These are phyloP conservation scores for Acanthochromis polyacanthus DNA, from an alignment of 2,113 vertebrate species.

Conservation along the genomic window DNA sequence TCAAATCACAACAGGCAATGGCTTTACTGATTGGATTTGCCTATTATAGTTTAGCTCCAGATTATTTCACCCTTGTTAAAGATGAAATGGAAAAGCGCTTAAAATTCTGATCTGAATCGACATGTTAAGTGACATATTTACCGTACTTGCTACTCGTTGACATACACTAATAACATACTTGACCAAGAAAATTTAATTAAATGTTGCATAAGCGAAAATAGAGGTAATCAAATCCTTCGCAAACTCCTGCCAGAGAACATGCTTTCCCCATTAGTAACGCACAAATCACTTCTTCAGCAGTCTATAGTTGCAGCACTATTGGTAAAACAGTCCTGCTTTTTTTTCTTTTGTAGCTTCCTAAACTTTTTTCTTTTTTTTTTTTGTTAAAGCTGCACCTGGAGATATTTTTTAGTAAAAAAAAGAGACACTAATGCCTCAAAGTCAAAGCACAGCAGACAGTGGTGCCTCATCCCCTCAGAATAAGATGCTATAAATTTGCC, in stretches of 20 bases:
- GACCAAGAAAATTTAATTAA: constrained; percentile 35
- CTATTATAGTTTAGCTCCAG: constrained; percentile 73
- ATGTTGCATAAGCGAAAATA: constrained; percentile 18
- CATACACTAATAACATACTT: constrained; percentile 36
- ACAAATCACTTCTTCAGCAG: constrained; percentile 16
- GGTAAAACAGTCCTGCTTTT: too few relatives aligned
- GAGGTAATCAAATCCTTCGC: constrained; percentile 2
- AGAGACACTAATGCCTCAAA: background rate
- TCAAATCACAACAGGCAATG: constrained; percentile 65
- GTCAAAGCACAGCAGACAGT: background rate
- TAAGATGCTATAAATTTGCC: constrained; percentile 20
- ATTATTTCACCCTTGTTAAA: constrained; percentile 74
- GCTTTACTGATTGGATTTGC: constrained; percentile 71
- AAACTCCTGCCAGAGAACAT: constrained; percentile 20
- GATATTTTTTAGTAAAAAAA: background rate
- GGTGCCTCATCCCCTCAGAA: background rate
- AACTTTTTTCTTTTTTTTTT: background rate
- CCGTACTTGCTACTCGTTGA: constrained; percentile 48
- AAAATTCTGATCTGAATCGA: constrained; percentile 58
- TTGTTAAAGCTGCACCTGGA: background rate
- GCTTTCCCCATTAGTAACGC: background rate
- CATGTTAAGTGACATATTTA: constrained; percentile 67
- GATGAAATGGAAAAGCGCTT: constrained; percentile 72
- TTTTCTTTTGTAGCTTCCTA: background rate
- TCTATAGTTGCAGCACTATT: background rate